phyloP scores from a whole-genome alignment of 2,888 invertebrate species.

The Prosapia bicincta region DNA sequence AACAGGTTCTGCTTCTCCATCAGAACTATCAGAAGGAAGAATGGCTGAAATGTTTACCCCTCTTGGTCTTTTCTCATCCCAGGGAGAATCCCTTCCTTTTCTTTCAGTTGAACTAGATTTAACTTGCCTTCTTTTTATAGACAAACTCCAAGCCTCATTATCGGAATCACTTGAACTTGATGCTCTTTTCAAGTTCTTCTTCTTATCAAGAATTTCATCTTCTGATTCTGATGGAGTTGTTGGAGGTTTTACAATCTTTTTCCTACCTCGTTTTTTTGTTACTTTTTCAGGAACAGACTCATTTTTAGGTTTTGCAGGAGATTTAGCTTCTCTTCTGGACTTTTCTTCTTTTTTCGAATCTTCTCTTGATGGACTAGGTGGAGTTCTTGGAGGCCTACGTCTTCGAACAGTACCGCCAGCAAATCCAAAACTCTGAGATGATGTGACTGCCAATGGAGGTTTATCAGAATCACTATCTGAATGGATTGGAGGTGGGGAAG shows the following conservation, averaged over 20 bases:
- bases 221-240: constrained; percentile 31
- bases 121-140: constrained; percentile 24
- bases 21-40: constrained; percentile 42
- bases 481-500: constrained; percentile 25
- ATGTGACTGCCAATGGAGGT: neutral
- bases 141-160: constrained; percentile 32
- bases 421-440: neutral
- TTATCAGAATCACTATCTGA: constrained; percentile 29
- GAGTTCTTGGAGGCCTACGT: constrained; percentile 18
- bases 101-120: constrained; percentile 34
- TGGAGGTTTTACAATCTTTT: constrained; percentile 32
- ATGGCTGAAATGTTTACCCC: neutral
- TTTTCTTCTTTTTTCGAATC: neutral
- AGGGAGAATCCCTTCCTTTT: constrained; percentile 22
- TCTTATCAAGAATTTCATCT: constrained; percentile 31
- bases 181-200: constrained; percentile 26
- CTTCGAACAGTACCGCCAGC: neutral
- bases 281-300: constrained; percentile 15
- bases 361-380: constrained; percentile 15
- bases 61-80: constrained; percentile 36
- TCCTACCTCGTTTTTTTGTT: constrained; percentile 31
- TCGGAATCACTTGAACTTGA: constrained; percentile 31
- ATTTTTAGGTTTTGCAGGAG: constrained; percentile 8
- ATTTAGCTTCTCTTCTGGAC: constrained; percentile 4
- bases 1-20: constrained; percentile 43